phyloP scores from a whole-genome alignment of 1,140 invertebrate genomes.

The Drosophila orosa region DNA sequence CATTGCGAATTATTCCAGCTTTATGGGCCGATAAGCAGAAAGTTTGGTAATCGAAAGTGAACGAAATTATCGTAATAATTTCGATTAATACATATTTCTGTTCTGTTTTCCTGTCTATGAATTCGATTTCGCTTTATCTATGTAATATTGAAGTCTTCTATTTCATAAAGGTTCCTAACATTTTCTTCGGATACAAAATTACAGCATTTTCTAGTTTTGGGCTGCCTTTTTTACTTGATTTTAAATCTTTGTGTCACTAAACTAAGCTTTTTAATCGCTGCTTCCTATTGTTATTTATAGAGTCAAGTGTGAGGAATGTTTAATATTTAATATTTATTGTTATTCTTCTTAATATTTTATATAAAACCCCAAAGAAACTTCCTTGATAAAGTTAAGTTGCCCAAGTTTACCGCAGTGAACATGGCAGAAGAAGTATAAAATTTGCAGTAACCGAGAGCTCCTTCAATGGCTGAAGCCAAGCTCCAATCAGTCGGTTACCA shows the following conservation, averaged over 20 bases:
- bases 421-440: neutral
- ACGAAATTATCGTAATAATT: slow-evolving; percentile 7
- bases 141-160: neutral
- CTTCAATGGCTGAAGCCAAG: neutral
- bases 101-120: neutral
- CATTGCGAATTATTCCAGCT: slow-evolving; percentile 12
- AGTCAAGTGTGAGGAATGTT: neutral
- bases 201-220: too few species aligned
- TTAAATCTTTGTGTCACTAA: neutral
- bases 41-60: slow-evolving; percentile 13
- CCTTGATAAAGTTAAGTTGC: neutral
- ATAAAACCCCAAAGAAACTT: neutral
- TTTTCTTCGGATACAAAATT: neutral
- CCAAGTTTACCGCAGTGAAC: neutral
- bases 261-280: too few species aligned
- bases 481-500: slow-evolving; percentile 1
- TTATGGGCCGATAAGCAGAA: slow-evolving; percentile 4
- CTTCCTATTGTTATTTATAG: neutral
- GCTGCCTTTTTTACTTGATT: neutral
- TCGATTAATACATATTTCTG: slow-evolving; percentile 12
- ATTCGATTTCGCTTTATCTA: neutral
- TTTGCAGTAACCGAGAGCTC: neutral
- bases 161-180: too few species aligned
- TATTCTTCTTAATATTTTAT: too few species aligned
- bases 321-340: too few species aligned